These are phyloP conservation scores for Chrysochloris asiatica DNA, from an alignment of 2,113 vertebrate genomes.

Conservation along the genomic window DNA sequence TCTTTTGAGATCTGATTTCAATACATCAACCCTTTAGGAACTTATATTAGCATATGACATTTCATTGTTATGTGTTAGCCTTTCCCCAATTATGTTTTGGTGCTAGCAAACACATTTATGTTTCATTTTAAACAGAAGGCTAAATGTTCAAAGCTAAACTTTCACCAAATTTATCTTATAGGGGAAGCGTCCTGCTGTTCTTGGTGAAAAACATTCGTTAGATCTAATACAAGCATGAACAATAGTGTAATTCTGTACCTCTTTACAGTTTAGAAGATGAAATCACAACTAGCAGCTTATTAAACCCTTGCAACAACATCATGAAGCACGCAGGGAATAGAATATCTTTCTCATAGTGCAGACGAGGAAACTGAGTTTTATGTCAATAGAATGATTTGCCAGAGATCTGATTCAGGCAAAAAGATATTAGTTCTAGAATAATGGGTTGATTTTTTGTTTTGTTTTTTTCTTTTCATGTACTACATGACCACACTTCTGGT, in stretches of 20 bases:
- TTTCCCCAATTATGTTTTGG: neutral
- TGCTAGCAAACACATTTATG: neutral
- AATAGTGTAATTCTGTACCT: no score
- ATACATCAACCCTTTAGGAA: neutral
- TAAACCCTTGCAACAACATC: neutral
- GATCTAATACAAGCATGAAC: neutral
- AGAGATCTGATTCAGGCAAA: neutral
- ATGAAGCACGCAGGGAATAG: neutral
- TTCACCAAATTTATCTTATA: neutral
- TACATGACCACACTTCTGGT: neutral
- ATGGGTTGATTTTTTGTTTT: neutral
- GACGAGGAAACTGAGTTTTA: neutral
- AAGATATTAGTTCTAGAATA: neutral
- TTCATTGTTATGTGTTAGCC: neutral
- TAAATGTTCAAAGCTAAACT: neutral
- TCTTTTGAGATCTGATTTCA: constrained; percentile 40
- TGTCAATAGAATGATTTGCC: neutral
- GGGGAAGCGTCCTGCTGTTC: neutral
- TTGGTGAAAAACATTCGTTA: neutral
- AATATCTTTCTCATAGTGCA: fast-evolving
- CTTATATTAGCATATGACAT: constrained; percentile 48
- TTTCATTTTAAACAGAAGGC: constrained; percentile 36
- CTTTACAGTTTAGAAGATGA: neutral
- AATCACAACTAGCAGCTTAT: neutral
- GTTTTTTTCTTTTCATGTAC: neutral